Conservation (phyloP, 2,797 vertebrate species). For the Amniataba percoides region DNA sequence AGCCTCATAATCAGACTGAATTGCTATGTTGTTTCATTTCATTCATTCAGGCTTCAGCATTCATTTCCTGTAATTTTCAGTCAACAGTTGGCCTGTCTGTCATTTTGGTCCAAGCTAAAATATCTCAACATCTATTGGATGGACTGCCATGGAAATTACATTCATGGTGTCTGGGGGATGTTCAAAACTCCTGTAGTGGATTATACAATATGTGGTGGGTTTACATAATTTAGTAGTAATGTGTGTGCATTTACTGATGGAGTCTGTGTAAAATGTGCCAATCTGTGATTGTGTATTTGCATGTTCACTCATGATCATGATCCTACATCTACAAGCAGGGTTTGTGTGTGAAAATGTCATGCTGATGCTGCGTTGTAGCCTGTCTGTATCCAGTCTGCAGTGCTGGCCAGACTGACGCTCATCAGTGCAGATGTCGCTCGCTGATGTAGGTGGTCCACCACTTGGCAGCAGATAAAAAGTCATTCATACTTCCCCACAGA, state of each 20-base stretch:
- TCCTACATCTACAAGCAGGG: background rate
- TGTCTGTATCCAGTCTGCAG: slow-evolving; percentile 49
- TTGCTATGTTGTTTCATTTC: background rate
- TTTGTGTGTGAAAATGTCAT: slow-evolving; percentile 23
- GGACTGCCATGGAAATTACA: background rate
- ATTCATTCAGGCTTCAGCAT: background rate
- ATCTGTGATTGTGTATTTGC: slow-evolving; percentile 27
- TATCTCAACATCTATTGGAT: background rate
- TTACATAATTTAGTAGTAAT: slow-evolving; percentile 15
- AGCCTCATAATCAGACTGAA: background rate
- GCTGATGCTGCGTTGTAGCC: slow-evolving; percentile 55
- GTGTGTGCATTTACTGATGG: slow-evolving; percentile 2
- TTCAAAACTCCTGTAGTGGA: too few species aligned
- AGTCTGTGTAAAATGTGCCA: slow-evolving; percentile 14
- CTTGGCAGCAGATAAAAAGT: slow-evolving; percentile 85
- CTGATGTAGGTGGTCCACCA: slow-evolving; percentile 78
- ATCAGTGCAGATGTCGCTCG: slow-evolving; percentile 56
- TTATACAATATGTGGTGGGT: background rate
- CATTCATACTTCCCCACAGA: slow-evolving; percentile 75
- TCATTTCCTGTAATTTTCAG: background rate
- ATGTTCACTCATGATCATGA: background rate
- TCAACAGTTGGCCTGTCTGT: background rate
- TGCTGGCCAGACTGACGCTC: slow-evolving; percentile 51
- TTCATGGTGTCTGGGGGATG: background rate
- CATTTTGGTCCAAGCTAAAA: background rate